These are phyloP conservation scores for Cardiocondyla obscurior DNA, from an alignment of 1,140 invertebrate genomes.

Conservation along the genomic window DNA sequence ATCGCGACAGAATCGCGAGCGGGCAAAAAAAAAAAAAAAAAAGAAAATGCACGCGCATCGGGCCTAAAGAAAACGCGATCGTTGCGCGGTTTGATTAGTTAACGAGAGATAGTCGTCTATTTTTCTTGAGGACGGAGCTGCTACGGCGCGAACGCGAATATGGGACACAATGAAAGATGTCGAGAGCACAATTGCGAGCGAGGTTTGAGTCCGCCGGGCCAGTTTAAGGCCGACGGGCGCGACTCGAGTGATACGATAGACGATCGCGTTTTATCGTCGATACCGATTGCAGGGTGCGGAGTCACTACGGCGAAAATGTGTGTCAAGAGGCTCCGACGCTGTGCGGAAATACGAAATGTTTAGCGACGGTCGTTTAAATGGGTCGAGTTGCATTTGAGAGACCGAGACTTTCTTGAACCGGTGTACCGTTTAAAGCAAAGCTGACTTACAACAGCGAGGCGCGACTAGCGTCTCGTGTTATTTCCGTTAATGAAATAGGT, in stretches of 20 bases:
- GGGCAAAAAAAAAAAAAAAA: too few species aligned
- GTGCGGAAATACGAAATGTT: constrained; percentile 2
- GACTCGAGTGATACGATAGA: not conserved
- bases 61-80: constrained; percentile 31
- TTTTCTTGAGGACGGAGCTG: constrained; percentile 22
- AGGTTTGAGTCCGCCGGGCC: constrained; percentile 8
- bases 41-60: constrained; percentile 6
- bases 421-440: not conserved
- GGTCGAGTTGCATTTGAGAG: constrained; percentile 12
- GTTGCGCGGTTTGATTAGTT: not conserved
- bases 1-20: not conserved
- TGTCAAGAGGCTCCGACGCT: not conserved
- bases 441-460: constrained; percentile 6
- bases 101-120: constrained; percentile 19
- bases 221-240: not conserved
- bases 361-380: constrained; percentile 3
- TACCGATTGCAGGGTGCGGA: not conserved
- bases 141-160: not conserved
- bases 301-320: not conserved
- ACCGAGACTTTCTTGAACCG: constrained; percentile 9
- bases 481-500: constrained; percentile 16
- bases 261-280: not conserved
- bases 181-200: constrained; percentile 24
- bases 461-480: not conserved
- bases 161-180: constrained; percentile 25